These are phyloP conservation scores for Brassicogethes aeneus DNA, from an alignment of 2,888 invertebrate species.

Conservation along the genomic window DNA sequence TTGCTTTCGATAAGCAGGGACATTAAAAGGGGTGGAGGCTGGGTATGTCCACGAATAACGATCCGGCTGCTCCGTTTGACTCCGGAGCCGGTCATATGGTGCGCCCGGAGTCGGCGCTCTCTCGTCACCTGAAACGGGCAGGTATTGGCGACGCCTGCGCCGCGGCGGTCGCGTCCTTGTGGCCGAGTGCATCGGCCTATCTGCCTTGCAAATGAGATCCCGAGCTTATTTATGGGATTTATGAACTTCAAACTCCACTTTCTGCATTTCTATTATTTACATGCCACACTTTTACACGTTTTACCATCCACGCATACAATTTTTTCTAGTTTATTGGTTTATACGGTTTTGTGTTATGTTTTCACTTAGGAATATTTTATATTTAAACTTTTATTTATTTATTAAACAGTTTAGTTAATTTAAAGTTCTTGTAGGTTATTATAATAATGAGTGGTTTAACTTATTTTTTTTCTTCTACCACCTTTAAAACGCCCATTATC, in stretches of 20 bases:
- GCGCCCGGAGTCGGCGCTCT: slow-evolving; percentile 18
- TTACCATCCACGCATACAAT: too few species aligned
- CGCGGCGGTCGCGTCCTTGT: slow-evolving; percentile 31
- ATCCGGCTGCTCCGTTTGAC: slow-evolving; percentile 34
- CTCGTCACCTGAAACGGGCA: slow-evolving; percentile 24
- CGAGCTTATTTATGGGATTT: slow-evolving; percentile 41
- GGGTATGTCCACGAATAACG: slow-evolving; percentile 40
- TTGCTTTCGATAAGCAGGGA: slow-evolving; percentile 33
- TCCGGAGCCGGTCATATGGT: slow-evolving; percentile 7
- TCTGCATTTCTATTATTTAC: slow-evolving; percentile 1
- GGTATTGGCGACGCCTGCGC: slow-evolving; percentile 24
- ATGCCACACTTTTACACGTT: background rate
- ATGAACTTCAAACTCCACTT: slow-evolving; percentile 38
- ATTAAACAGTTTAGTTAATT: too few species aligned
- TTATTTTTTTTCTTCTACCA: too few species aligned
- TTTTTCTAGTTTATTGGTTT: too few species aligned
- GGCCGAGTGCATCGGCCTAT: slow-evolving; percentile 37
- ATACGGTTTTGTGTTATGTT: too few species aligned
- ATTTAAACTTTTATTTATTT: too few species aligned
- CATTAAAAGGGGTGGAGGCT: slow-evolving; percentile 37
- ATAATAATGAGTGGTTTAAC: too few species aligned
- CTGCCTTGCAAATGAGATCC: slow-evolving; percentile 41
- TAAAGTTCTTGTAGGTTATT: too few species aligned
- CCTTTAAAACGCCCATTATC: too few species aligned
- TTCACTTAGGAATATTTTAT: too few species aligned